phyloP scores from a whole-genome alignment of 2,113 vertebrate genomes.

The Cettia cetti region DNA sequence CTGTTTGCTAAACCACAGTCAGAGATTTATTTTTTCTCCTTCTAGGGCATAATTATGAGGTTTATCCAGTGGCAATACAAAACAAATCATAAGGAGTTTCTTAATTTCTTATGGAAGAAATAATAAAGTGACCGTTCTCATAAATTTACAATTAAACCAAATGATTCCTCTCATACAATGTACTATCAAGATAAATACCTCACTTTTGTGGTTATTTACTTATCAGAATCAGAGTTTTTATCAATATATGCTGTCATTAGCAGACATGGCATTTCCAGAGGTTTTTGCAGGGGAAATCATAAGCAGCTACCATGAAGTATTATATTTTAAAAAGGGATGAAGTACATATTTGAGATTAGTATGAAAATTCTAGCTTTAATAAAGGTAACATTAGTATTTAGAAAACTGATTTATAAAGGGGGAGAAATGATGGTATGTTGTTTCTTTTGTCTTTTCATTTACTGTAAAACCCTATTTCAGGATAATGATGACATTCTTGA shows the following conservation, averaged over 20 bases:
- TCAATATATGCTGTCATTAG: background rate
- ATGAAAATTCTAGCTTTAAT: background rate
- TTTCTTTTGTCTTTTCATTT: background rate
- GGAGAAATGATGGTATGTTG: rapidly evolving
- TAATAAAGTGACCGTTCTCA: background rate
- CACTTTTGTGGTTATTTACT: background rate
- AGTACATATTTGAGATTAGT: background rate
- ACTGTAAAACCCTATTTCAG: background rate
- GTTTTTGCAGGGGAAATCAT: background rate
- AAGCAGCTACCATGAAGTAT: background rate
- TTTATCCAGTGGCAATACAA: background rate
- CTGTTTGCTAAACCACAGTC: background rate
- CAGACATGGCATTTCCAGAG: background rate
- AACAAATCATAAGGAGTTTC: background rate
- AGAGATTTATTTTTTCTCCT: background rate
- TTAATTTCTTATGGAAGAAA: background rate
- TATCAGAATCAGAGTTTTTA: background rate
- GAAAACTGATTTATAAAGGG: background rate
- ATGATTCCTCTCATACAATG: background rate
- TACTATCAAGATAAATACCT: background rate
- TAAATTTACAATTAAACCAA: background rate
- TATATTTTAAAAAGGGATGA: background rate
- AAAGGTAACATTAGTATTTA: background rate
- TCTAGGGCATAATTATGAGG: background rate
- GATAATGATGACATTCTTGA: background rate